Evolutionary conservation across 2,113 vertebrate species (phyloP), one percentile per base, ranked within the genome.

Genomic region (Sprattus sprattus): DNA sequence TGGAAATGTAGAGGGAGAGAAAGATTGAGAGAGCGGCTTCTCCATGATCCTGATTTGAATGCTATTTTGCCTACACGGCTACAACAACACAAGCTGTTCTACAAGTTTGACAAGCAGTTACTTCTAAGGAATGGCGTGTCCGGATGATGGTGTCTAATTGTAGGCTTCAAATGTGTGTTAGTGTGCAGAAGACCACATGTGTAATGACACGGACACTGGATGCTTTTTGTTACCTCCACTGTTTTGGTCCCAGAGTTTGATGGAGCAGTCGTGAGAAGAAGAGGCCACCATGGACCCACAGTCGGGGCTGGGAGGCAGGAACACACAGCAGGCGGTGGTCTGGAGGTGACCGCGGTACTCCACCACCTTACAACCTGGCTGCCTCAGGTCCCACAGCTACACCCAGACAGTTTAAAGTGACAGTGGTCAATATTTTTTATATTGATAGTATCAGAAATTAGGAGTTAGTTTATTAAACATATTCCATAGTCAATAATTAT

Each of bases 381-480:
- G 97, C 82, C 98, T 92, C n/a, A 99, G 95, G 92, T 99, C 98
- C 98, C 98, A 99, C 75, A 99, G 92, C 98, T 99, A 91, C 88
- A 88, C 85, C 90, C 71, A 44, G 91, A 90, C 0, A 22, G 75
- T 9, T 6, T 0, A 67, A 8, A 67, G 64, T 2, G n/a, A 67
- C n/a, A 67, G n/a, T 25, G n/a, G 22, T 54, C 52, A 54, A 54
- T 54, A 54, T 54, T 54, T 54, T 54, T 2, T 20, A n/a, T n/a
- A n/a, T n/a, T n/a, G n/a, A n/a, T n/a, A n/a, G n/a, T n/a, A n/a
- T n/a, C n/a, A n/a, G n/a, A n/a, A n/a, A n/a, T n/a, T n/a, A n/a
- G n/a, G n/a, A n/a, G n/a, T n/a, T n/a, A n/a, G n/a, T n/a, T n/a
- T n/a, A n/a, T n/a, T n/a, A n/a, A n/a, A n/a, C n/a, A n/a, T n/a